These are phyloP conservation scores for Cygnus atratus DNA, from an alignment of 2,113 vertebrate species.

Conservation along the genomic window DNA sequence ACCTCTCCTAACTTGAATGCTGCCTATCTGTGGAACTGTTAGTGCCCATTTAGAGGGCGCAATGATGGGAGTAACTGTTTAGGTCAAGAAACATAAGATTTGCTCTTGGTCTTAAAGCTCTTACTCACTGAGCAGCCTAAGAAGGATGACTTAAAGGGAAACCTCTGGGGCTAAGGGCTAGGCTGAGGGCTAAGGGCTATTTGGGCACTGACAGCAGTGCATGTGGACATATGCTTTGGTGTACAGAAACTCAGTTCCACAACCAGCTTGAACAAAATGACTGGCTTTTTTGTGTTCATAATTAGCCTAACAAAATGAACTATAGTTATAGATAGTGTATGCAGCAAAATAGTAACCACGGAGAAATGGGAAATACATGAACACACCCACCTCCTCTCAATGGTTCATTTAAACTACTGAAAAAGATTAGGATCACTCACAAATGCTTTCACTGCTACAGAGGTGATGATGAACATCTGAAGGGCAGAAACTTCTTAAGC, in stretches of 20 bases:
- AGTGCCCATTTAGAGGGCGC: not conserved
- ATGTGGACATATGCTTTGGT: accelerated
- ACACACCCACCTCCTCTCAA: not conserved
- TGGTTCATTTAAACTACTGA: not conserved
- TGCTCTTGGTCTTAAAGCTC: not conserved
- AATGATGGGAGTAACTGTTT: not conserved
- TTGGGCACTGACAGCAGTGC: not conserved
- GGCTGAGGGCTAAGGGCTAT: not conserved
- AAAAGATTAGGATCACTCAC: not conserved
- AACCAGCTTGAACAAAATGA: not conserved
- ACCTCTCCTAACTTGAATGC: not conserved
- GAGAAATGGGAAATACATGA: not conserved
- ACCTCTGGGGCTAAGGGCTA: not conserved
- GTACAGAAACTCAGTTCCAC: not conserved
- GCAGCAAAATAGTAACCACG: not conserved
- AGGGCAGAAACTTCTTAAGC: not conserved
- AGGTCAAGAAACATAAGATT: not conserved
- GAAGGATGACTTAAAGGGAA: not conserved
- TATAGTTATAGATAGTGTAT: not conserved
- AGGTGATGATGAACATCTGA: not conserved
- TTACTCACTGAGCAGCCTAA: not conserved
- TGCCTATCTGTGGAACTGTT: not conserved
- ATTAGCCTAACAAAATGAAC: not conserved
- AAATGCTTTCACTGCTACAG: not conserved
- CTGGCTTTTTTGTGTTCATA: not conserved